phyloP scores from a whole-genome alignment of 30 jellyfish, hydroid and myxozoan genomes.

The Turritopsis rubra region DNA sequence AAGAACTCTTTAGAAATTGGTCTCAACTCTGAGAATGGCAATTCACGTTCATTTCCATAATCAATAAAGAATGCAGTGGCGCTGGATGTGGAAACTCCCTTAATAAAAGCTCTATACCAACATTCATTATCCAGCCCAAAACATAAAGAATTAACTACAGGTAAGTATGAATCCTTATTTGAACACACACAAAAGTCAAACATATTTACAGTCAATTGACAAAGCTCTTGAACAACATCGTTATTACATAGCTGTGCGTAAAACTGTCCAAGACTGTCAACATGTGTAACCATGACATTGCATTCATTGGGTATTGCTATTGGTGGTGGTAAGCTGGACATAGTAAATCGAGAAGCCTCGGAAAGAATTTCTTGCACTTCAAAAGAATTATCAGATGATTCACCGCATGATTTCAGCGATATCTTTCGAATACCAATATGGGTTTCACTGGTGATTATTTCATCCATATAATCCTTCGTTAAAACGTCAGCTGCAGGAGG shows the following conservation, averaged over 20 bases:
- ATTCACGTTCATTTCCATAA: constrained; percentile 26
- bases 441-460: not conserved
- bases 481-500: not conserved
- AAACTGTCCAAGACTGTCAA: constrained; percentile 12
- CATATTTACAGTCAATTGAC: constrained; percentile 15
- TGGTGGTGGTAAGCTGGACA: constrained; percentile 2
- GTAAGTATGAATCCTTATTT: constrained; percentile 7
- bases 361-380: not conserved
- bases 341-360: not conserved
- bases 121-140: constrained; percentile 19
- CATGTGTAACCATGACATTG: constrained; percentile 14
- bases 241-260: constrained; percentile 14
- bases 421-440: not conserved
- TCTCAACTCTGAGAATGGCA: constrained; percentile 24
- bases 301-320: constrained; percentile 8
- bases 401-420: not conserved
- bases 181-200: constrained; percentile 3
- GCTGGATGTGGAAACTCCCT: not conserved
- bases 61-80: constrained; percentile 35
- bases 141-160: constrained; percentile 23
- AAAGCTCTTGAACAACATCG: not conserved
- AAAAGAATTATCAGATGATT: not conserved
- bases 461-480: not conserved
- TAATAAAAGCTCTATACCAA: constrained; percentile 26
- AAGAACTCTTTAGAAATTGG: constrained; percentile 19